Evolutionary conservation across 2,113 vertebrate genomes (phyloP).

Genomic region (Myxocyprinus asiaticus): DNA sequence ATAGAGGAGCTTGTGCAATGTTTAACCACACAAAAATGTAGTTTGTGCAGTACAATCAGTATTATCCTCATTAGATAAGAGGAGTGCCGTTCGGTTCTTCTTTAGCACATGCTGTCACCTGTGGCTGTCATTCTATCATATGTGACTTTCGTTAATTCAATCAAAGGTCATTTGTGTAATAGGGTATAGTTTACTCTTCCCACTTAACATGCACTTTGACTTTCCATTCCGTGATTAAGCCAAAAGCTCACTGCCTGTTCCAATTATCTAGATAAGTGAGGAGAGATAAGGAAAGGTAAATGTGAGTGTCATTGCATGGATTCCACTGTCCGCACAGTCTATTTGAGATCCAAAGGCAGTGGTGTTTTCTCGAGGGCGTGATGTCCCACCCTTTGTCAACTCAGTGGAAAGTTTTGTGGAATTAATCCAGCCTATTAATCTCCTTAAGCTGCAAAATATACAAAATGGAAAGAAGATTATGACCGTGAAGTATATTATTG

Average conservation of each 20-base stretch:
- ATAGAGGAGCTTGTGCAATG: conserved; percentile 40
- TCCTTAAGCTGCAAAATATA: neutral
- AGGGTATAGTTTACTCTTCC: neutral
- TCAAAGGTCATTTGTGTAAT: neutral
- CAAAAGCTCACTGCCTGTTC: conserved; percentile 4
- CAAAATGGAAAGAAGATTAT: neutral
- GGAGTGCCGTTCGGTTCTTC: too few species aligned
- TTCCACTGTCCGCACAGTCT: conserved; percentile 48
- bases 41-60: conserved; percentile 1
- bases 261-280: conserved; percentile 12
- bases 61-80: neutral
- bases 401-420: conserved; percentile 7
- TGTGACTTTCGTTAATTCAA: neutral
- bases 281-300: conserved; percentile 9
- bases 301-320: conserved; percentile 41
- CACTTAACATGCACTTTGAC: conserved; percentile 7
- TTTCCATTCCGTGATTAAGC: neutral
- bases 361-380: conserved; percentile 43
- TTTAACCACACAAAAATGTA: conserved; percentile 48
- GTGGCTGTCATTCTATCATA: conserved; percentile 3
- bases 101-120: neutral
- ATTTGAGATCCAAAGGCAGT: conserved; percentile 64
- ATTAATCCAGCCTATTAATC: neutral
- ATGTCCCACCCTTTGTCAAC: neutral
- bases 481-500: neutral